These are phyloP conservation scores for Pristionchus exspectatus DNA, from an alignment of 2,888 invertebrate species.

Conservation along the genomic window DNA sequence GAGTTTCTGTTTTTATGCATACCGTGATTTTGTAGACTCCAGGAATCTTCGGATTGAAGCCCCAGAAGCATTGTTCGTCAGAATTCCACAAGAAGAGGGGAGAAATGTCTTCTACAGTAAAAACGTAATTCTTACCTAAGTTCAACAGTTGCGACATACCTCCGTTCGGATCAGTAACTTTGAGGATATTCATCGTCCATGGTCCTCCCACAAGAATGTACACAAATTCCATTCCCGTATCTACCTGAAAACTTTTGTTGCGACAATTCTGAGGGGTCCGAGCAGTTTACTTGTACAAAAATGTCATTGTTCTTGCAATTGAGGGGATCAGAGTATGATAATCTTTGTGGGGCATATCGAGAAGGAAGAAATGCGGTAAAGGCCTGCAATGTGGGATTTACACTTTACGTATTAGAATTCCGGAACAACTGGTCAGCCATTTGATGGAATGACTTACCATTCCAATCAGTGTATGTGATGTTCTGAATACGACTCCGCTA, in stretches of 20 bases:
- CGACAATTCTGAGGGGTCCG: background rate
- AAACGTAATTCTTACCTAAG: background rate
- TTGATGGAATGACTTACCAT: background rate
- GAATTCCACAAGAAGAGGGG: background rate
- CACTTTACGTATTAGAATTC: background rate
- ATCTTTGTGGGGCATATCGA: constrained; percentile 24
- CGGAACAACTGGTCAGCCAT: background rate
- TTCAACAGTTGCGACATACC: background rate
- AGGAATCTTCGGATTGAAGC: background rate
- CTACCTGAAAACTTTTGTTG: background rate
- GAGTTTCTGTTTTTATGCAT: background rate
- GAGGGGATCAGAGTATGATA: background rate
- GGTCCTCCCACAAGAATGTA: background rate
- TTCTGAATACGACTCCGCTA: constrained; percentile 8
- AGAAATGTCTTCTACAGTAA: background rate
- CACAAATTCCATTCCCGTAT: background rate
- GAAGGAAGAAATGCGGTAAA: background rate
- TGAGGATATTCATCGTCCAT: background rate
- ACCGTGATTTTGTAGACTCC: constrained; percentile 43
- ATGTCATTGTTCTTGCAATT: constrained; percentile 41
- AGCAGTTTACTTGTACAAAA: background rate
- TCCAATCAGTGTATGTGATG: background rate
- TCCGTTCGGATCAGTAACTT: background rate
- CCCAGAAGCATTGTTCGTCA: constrained; percentile 18
- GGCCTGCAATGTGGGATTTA: background rate